Evolutionary conservation across 2,797 vertebrate genomes (phyloP).

Genomic region (Remorina albescens): DNA sequence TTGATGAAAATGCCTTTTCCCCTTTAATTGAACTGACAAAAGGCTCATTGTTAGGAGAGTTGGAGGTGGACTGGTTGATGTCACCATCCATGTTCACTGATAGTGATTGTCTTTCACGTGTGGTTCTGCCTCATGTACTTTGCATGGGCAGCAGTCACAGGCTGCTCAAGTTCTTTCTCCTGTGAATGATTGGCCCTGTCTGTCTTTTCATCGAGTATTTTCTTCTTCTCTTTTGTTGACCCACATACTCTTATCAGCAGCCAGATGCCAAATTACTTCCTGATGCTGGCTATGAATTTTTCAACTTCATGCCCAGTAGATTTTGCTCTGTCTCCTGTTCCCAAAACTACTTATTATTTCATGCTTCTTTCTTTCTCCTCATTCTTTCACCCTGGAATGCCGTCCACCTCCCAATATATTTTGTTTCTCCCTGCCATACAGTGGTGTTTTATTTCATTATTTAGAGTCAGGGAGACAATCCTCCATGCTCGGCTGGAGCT

Average conservation of each 20-base stretch:
- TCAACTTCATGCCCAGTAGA: conserved; percentile 75
- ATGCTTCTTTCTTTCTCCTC: conserved; percentile 58
- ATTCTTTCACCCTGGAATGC: conserved; percentile 21
- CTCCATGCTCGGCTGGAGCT: conserved; percentile 57
- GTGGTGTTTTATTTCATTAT: conserved; percentile 72
- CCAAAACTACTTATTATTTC: conserved; percentile 78
- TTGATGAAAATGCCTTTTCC: no score
- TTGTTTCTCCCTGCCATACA: conserved; percentile 23
- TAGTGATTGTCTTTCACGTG: not conserved
- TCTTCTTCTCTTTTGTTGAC: conserved; percentile 67
- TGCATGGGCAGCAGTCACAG: conserved; percentile 22
- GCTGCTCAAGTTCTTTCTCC: conserved; percentile 6
- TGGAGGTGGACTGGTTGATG: no score
- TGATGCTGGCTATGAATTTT: conserved; percentile 81
- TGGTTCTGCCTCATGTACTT: not conserved
- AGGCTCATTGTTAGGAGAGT: no score
- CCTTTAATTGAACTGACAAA: no score
- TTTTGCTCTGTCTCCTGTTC: conserved; percentile 44
- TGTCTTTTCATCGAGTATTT: conserved; percentile 30
- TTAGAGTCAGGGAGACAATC: conserved; percentile 63
- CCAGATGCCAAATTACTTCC: conserved; percentile 68
- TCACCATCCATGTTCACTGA: no score
- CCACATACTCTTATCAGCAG: conserved; percentile 76
- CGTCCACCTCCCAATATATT: conserved; percentile 31
- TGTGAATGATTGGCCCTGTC: conserved; percentile 23